Evolutionary conservation across 2,888 invertebrate genomes (phyloP).

Genomic region (Dilophus febrilis): DNA sequence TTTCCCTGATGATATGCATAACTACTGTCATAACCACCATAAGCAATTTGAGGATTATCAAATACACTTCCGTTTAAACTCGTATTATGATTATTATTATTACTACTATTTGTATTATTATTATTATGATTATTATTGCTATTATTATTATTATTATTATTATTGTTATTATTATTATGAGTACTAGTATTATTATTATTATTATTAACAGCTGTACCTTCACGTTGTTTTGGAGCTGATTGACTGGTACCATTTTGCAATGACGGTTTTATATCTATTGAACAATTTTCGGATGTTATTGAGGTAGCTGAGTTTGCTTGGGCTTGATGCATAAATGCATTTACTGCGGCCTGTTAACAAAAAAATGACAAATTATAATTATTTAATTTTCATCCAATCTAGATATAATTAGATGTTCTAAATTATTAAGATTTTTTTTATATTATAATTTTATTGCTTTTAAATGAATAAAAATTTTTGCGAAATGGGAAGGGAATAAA

Average conservation of each 20-base stretch:
- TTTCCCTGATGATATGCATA: slow-evolving; percentile 16
- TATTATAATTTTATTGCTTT: too few relatives aligned
- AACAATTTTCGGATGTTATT: slow-evolving; percentile 34
- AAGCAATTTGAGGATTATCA: slow-evolving; percentile 14
- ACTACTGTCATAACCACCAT: slow-evolving; percentile 32
- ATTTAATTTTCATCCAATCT: too few relatives aligned
- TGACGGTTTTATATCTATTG: slow-evolving; percentile 44
- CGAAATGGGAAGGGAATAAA: too few relatives aligned
- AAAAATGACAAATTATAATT: slow-evolving; percentile 14
- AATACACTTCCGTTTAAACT: slow-evolving; percentile 15
- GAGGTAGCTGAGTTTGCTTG: slow-evolving; percentile 32
- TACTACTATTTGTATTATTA: slow-evolving; percentile 19
- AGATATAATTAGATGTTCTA: too few relatives aligned
- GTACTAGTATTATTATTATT: slow-evolving; percentile 12
- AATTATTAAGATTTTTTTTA: too few relatives aligned
- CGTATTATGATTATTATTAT: slow-evolving; percentile 9
- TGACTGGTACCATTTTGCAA: slow-evolving; percentile 27
- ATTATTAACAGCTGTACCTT: slow-evolving; percentile 42
- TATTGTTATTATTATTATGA: slow-evolving; percentile 7
- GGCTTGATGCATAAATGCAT: slow-evolving; percentile 72
- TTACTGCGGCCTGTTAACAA: slow-evolving; percentile 59
- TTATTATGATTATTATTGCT: slow-evolving; percentile 17
- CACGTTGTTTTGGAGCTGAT: slow-evolving; percentile 52
- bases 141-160: slow-evolving; percentile 2
- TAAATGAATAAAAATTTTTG: too few relatives aligned